Base-by-base conservation (phyloP, 2,888 invertebrate species). In the Horisme vitalbata region DNA sequence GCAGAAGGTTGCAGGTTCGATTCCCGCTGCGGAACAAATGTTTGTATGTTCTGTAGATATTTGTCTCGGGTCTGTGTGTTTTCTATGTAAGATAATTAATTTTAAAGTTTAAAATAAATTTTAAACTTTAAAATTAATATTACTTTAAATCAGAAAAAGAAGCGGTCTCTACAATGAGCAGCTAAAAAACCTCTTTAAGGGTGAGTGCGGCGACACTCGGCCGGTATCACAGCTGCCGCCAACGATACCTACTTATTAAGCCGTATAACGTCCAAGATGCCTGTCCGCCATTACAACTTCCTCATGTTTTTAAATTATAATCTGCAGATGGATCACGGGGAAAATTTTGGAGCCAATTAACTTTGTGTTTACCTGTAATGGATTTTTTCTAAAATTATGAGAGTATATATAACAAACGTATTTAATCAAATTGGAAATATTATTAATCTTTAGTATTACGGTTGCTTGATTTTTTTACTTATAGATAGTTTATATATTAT, bases 161-260 rank as follows among this genome's bases (percentile, higher is more conserved):
- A 60, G 68, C 68, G 52, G 23, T 51, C 57, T 83, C 83, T 78
- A 66, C 54, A 26, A 27, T 48, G 38, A 35, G 13, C 2, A 41
- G 35, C 23, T 44, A 20, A 79, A 18, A 83, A 80, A 76, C 68
- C 61, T 71, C 66, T 75, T 79, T 81, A 77, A 79, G 81, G 81
- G 78, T 78, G 85, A 85, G 76, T 81, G 83, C 80, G 78, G 83
- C 79, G 82, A 83, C 86, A 85, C 83, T 79, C 76, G 81, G 76
- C 74, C 79, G 83, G 84, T 86, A 84, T 86, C 86, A 85, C 82
- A 89, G 88, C 87, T 88, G 89, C 80, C 82, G 71, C 85, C 76
- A 75, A 71, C 77, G 85, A 89, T 88, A 86, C 87, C 82, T 81
- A 79, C 83, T 84, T 86, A 87, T 86, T 87, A 87, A 85, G 84